A percentile compares a stretch with the other conserved stretches of the same genome.
These are phyloP conservation scores for Pachycephala philippinensis DNA, from an alignment of 2,113 vertebrate genomes.

Conservation along the genomic window DNA sequence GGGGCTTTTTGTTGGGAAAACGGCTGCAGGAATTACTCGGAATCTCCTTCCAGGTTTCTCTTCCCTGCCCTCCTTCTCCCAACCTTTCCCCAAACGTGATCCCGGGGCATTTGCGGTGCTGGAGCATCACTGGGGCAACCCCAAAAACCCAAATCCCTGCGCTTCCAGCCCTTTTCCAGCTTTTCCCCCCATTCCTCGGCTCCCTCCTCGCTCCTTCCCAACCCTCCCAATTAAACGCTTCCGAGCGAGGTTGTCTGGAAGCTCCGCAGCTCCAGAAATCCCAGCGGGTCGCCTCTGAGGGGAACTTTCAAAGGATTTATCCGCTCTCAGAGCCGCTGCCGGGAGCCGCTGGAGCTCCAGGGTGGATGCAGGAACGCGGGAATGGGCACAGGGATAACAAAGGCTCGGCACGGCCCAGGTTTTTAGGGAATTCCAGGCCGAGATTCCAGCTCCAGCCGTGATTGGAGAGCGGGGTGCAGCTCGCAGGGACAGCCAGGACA, in stretches of 20 bases:
- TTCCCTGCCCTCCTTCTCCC: not conserved
- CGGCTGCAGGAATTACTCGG: not conserved
- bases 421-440: not conserved
- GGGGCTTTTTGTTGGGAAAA: slow-evolving; percentile 44
- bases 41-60: not conserved
- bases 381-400: accelerated
- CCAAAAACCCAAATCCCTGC: not conserved
- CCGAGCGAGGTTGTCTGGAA: not conserved
- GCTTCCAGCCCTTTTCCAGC: not conserved
- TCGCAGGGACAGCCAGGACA: not conserved
- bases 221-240: not conserved
- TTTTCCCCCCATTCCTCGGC: accelerated
- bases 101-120: not conserved
- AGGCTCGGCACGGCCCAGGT: accelerated
- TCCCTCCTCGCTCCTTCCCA: not conserved
- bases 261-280: not conserved
- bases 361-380: not conserved
- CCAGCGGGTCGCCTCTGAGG: not conserved
- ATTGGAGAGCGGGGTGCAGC: not conserved
- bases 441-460: not conserved
- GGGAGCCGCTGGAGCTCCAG: not conserved
- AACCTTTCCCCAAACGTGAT: accelerated
- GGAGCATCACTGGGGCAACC: not conserved
- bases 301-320: not conserved
- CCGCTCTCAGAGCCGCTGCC: accelerated